A percentile compares a stretch with the other conserved stretches of the same genome.
phyloP scores from a whole-genome alignment of 2,113 vertebrate species.

The Erythrocercus mccallii region DNA sequence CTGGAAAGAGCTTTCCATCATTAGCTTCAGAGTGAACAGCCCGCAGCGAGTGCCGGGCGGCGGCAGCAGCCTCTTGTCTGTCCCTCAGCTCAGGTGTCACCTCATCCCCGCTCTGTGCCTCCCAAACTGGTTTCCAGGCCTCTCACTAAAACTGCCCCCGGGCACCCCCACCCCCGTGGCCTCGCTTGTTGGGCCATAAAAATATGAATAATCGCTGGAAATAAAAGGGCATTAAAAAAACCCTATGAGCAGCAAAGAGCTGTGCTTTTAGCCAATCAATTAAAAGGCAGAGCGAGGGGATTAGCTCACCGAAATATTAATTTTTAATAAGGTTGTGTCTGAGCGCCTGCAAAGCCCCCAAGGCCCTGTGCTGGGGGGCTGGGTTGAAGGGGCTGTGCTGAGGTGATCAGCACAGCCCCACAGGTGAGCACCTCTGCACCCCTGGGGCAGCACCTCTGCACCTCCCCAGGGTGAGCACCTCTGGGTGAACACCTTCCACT shows the following conservation, averaged over 20 bases:
- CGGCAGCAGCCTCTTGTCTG: neutral
- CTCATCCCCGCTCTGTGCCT: neutral
- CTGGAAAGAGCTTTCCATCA: neutral
- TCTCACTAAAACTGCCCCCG: neutral
- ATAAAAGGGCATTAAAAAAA: constrained; percentile 50
- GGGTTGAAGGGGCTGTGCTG: neutral
- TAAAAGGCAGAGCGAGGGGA: constrained; percentile 66
- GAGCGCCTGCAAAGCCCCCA: constrained; percentile 9
- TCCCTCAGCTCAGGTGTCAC: neutral
- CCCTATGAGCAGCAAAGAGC: neutral
- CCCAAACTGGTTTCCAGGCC: neutral
- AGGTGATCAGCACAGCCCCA: neutral
- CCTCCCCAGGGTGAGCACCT: neutral
- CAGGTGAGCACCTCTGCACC: neutral
- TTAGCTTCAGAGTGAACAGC: neutral
- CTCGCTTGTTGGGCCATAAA: constrained; percentile 53
- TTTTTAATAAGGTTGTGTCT: constrained; percentile 74
- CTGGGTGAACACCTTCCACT: neutral
- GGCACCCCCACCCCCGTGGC: neutral
- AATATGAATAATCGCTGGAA: constrained; percentile 54
- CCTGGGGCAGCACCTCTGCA: neutral
- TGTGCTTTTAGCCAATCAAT: constrained; percentile 75
- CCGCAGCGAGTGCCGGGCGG: neutral
- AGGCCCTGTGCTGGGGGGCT: neutral
- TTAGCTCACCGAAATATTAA: constrained; percentile 74